These are phyloP conservation scores for Drosophila virilis DNA, from an alignment of 1,140 invertebrate species.

Conservation along the genomic window DNA sequence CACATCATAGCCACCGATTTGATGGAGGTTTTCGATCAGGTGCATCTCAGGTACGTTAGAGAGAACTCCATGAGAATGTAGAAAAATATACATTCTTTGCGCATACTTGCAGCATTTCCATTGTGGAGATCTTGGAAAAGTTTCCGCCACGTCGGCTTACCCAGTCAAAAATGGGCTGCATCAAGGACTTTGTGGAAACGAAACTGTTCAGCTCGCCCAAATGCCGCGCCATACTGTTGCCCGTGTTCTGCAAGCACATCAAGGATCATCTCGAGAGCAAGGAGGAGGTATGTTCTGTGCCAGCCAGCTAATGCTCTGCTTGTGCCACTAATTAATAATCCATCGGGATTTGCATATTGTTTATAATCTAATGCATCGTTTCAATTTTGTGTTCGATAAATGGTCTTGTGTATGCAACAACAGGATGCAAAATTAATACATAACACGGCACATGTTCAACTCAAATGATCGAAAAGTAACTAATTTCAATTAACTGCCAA, in stretches of 20 bases:
- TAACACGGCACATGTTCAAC: conserved; percentile 65
- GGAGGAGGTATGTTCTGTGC: conserved; percentile 87
- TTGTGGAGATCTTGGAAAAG: conserved; percentile 87
- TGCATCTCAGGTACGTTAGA: conserved; percentile 88
- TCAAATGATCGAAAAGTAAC: conserved; percentile 36
- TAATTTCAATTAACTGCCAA: conserved; percentile 27
- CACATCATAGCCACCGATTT: conserved; percentile 93
- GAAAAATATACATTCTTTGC: not conserved
- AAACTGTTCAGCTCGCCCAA: conserved; percentile 89
- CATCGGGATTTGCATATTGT: conserved; percentile 62
- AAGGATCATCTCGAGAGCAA: conserved; percentile 88
- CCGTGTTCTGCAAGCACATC: conserved; percentile 89
- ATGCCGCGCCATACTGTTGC: conserved; percentile 90
- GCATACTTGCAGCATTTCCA: conserved; percentile 79
- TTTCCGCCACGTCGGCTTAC: conserved; percentile 89
- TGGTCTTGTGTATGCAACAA: conserved; percentile 60
- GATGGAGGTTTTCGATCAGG: conserved; percentile 90
- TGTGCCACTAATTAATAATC: conserved; percentile 52
- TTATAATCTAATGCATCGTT: conserved; percentile 50
- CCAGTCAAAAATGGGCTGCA: conserved; percentile 93
- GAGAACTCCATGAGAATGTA: not conserved
- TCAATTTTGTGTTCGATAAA: conserved; percentile 36
- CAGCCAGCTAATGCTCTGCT: conserved; percentile 14
- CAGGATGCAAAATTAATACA: conserved; percentile 76
- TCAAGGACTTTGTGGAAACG: conserved; percentile 93